Evolutionary conservation across 2,888 invertebrate genomes (phyloP).

Genomic region (Spicauda simplicius): DNA sequence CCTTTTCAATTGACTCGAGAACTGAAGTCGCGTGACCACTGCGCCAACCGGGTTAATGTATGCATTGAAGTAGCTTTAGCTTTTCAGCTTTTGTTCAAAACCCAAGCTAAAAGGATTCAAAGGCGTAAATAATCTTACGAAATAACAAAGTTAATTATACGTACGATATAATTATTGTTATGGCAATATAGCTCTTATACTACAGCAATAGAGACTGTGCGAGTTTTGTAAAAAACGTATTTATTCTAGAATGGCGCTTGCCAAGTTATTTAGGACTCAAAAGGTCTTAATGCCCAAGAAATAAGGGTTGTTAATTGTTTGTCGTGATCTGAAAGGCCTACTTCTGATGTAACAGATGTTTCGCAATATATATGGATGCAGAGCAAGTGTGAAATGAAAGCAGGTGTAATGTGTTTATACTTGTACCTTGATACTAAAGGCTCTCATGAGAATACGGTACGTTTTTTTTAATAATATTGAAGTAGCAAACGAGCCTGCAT

Average conservation of each 20-base stretch:
- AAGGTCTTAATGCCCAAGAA: neutral
- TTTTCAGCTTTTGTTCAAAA: constrained; percentile 22
- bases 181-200: constrained; percentile 1
- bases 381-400: neutral
- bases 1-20: no score
- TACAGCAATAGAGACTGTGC: neutral
- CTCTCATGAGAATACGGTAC: no score
- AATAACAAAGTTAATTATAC: neutral
- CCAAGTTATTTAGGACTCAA: neutral
- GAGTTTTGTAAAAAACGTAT: neutral
- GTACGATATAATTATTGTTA: neutral
- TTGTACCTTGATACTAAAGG: neutral
- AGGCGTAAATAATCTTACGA: neutral
- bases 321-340: constrained; percentile 20
- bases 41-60: no score
- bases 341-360: constrained; percentile 28
- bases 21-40: no score
- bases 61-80: constrained; percentile 21
- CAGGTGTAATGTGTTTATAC: constrained; percentile 7
- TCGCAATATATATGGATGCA: constrained; percentile 17
- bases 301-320: constrained; percentile 13
- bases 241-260: neutral
- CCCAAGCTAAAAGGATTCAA: constrained; percentile 15
- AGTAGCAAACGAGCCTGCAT: no score
- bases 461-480: no score